phyloP scores from a whole-genome alignment of 2,113 vertebrate species.

The Rhynchomys soricoides region DNA sequence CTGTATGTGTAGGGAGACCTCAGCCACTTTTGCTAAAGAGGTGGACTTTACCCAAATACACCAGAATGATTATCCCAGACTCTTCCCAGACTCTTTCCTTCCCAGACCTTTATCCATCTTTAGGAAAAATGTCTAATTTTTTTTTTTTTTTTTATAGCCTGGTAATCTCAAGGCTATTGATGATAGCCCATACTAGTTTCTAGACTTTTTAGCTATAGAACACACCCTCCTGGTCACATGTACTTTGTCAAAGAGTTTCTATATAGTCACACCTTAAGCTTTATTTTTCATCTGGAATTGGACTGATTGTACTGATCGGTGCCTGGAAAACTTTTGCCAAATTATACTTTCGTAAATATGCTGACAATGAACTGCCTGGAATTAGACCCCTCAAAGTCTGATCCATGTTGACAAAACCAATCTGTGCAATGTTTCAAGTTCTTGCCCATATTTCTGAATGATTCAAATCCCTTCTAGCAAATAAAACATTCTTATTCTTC shows the following conservation, averaged over 20 bases:
- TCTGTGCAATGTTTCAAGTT: not conserved
- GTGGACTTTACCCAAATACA: rapidly evolving
- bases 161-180: not conserved
- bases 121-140: not conserved
- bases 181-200: not conserved
- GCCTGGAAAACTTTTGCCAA: not conserved
- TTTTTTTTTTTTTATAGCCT: not conserved
- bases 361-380: not conserved
- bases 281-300: not conserved
- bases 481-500: not conserved
- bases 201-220: not conserved
- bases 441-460: not conserved
- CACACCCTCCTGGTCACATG: not conserved
- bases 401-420: not conserved
- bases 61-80: not conserved
- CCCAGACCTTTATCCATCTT: not conserved
- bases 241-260: not conserved
- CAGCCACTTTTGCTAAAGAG: not conserved
- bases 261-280: not conserved
- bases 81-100: not conserved
- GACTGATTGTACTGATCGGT: not conserved
- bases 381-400: not conserved
- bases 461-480: not conserved
- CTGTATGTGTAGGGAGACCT: not conserved
- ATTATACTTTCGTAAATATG: not conserved